Evolutionary conservation across 2,113 vertebrate species (phyloP).

Genomic region (Athene noctua): DNA sequence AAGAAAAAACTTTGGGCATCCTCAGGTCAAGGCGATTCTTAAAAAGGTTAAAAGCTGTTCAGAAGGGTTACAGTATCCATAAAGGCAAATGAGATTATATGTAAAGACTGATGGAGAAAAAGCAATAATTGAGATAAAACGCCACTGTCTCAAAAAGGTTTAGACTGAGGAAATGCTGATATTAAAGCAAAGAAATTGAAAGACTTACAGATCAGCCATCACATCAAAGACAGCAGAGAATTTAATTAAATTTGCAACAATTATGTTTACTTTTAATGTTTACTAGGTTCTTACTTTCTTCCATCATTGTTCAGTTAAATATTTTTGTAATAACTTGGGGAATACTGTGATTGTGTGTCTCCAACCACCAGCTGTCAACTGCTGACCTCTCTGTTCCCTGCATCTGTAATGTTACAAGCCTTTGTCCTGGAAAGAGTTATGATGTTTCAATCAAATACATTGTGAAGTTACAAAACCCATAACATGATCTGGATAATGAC

Average conservation of each 20-base stretch:
- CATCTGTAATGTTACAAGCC: slow-evolving; percentile 67
- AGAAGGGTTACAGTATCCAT: slow-evolving; percentile 81
- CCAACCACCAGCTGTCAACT: slow-evolving; percentile 70
- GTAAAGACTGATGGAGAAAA: slow-evolving; percentile 78
- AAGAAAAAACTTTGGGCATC: slow-evolving; percentile 74
- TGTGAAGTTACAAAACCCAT: slow-evolving; percentile 69
- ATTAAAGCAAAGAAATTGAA: slow-evolving; percentile 69
- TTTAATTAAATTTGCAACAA: slow-evolving; percentile 71
- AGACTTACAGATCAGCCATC: slow-evolving; percentile 67
- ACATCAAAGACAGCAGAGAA: slow-evolving; percentile 61
- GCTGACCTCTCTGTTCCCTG: slow-evolving; percentile 69
- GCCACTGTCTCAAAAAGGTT: slow-evolving; percentile 69
- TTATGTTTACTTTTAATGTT: slow-evolving; percentile 71
- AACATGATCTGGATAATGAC: slow-evolving; percentile 62
- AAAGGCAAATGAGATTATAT: slow-evolving; percentile 84
- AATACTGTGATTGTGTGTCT: slow-evolving; percentile 57
- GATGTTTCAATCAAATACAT: slow-evolving; percentile 69
- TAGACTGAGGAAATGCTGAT: slow-evolving; percentile 69
- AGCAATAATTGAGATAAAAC: slow-evolving; percentile 83
- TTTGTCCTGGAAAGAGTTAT: slow-evolving; percentile 74
- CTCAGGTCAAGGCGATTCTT: slow-evolving; percentile 81
- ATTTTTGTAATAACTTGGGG: slow-evolving; percentile 66
- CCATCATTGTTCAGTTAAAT: slow-evolving; percentile 64
- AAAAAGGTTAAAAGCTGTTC: slow-evolving; percentile 87
- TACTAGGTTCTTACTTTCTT: slow-evolving; percentile 40